A percentile compares a stretch with the other conserved stretches of the same genome.
phyloP scores from a whole-genome alignment of 64 coral and sea anemone genomes.

The Montipora capricornis region DNA sequence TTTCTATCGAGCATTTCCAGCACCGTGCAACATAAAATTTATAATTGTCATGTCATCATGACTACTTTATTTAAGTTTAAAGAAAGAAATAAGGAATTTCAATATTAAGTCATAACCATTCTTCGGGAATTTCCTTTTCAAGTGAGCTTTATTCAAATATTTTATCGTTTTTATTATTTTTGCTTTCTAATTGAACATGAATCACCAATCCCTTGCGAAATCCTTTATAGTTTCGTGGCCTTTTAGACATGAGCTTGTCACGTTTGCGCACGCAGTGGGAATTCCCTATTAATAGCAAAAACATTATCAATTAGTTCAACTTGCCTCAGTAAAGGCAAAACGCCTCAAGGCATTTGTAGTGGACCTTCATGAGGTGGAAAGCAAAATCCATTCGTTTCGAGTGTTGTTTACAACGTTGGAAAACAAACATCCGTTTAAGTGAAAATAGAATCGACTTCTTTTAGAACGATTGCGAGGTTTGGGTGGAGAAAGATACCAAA shows the following conservation, averaged over 20 bases:
- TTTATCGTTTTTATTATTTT: no score
- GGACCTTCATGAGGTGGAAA: no score
- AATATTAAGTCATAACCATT: no score
- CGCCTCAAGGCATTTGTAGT: not conserved
- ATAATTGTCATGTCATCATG: no score
- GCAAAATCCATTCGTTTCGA: not conserved
- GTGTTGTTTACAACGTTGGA: not conserved
- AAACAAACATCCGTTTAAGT: not conserved
- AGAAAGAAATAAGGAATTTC: no score
- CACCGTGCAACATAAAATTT: not conserved
- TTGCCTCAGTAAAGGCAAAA: not conserved
- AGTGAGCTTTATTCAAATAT: not conserved
- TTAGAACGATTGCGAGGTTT: not conserved
- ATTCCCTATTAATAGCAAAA: not conserved
- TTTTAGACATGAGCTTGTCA: not conserved
- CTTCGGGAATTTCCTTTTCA: no score
- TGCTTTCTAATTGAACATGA: no score
- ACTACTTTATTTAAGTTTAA: no score
- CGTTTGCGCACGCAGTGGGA: not conserved
- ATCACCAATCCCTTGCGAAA: no score
- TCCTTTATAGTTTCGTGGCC: not conserved
- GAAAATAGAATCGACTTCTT: not conserved
- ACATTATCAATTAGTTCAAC: no score
- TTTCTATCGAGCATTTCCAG: not conserved
- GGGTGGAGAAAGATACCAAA: not conserved